These are phyloP conservation scores for Lepisosteus oculatus DNA, from an alignment of 2,113 vertebrate genomes.

Conservation along the genomic window DNA sequence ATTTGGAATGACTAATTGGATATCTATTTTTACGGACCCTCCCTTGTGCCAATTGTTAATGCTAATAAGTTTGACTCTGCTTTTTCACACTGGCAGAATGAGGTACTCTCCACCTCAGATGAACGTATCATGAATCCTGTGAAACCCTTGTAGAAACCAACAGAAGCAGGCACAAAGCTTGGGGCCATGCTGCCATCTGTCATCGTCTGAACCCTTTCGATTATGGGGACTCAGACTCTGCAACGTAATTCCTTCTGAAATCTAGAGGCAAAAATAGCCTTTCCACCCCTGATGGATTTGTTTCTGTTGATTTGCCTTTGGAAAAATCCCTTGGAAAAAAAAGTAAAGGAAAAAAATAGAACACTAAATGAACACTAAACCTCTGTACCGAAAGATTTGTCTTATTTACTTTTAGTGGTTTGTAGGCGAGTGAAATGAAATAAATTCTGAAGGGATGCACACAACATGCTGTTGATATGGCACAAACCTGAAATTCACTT, in stretches of 20 bases:
- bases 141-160: constrained; percentile 22
- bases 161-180: constrained; percentile 38
- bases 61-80: too few relatives aligned
- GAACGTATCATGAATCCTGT: background rate
- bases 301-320: constrained; percentile 1
- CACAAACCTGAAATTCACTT: too few relatives aligned
- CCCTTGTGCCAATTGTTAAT: background rate
- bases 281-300: constrained; percentile 28
- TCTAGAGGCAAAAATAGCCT: constrained; percentile 28
- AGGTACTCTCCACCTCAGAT: background rate
- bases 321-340: constrained; percentile 24
- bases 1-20: too few relatives aligned
- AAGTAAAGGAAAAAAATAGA: background rate
- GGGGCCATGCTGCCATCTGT: constrained; percentile 49
- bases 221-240: constrained; percentile 32
- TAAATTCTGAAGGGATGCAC: too few relatives aligned
- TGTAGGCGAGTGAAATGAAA: too few relatives aligned
- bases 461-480: too few relatives aligned
- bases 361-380: background rate
- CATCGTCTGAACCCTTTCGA: constrained; percentile 24
- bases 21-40: too few relatives aligned
- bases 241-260: constrained; percentile 42
- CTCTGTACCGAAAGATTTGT: too few relatives aligned
- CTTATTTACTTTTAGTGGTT: too few relatives aligned
- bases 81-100: too few relatives aligned